Evolutionary conservation across 2,888 invertebrate species (phyloP).

Genomic region (Halictus quadricinctus): DNA sequence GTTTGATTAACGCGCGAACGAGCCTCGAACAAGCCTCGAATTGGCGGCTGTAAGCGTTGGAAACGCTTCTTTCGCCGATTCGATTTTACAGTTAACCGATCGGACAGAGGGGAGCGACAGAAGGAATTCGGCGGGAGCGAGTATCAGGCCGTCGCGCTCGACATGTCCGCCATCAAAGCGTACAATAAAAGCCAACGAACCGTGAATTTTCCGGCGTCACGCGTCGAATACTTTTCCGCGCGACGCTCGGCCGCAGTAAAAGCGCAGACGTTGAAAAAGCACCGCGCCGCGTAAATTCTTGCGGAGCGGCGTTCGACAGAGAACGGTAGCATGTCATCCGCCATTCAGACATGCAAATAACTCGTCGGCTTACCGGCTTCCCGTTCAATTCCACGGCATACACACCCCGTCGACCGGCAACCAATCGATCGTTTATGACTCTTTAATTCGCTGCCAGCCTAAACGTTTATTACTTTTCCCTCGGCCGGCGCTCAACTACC

Average conservation of each 20-base stretch:
- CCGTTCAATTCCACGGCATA: constrained; percentile 25
- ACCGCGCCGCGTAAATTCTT: constrained; percentile 17
- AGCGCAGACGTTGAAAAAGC: constrained; percentile 35
- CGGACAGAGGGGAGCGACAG: constrained; percentile 45
- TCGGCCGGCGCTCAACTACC: background rate
- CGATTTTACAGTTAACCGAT: constrained; percentile 54
- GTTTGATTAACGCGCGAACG: constrained; percentile 24
- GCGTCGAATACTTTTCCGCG: constrained; percentile 55
- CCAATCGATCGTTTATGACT: constrained; percentile 15
- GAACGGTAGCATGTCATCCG: constrained; percentile 23
- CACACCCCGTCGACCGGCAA: background rate
- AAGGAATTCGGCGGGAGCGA: constrained; percentile 51
- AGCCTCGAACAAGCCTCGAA: background rate
- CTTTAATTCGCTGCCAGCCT: constrained; percentile 30
- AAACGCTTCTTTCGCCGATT: constrained; percentile 32
- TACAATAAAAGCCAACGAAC: constrained; percentile 63
- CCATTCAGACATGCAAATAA: constrained; percentile 45
- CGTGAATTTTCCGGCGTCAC: constrained; percentile 63
- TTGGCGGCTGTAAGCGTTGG: background rate
- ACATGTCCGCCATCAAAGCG: constrained; percentile 61
- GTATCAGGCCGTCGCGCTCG: constrained; percentile 54
- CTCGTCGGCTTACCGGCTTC: constrained; percentile 37
- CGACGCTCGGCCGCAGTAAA: constrained; percentile 15
- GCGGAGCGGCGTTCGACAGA: background rate
- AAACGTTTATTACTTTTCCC: constrained; percentile 20